Evolutionary conservation across 2,888 invertebrate genomes (phyloP), one percentile per base, ranked within the genome.

Genomic region (Pasiphila rectangulata): DNA sequence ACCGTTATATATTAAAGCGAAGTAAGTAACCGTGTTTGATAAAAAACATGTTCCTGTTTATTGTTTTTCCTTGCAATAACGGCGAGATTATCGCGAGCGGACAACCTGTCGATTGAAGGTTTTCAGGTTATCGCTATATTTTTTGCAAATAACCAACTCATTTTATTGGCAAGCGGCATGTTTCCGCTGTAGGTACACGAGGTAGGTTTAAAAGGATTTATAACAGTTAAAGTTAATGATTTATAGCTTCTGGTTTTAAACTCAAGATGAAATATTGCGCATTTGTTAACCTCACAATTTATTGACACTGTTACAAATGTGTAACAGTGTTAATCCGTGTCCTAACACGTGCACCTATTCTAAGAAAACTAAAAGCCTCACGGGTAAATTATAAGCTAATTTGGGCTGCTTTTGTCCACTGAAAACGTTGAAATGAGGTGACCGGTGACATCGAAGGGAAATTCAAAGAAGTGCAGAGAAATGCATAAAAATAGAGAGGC

Each of bases 31-130:
- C 46, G 57, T 51, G 54, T 48, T 47, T 49, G 47, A 46, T 41
- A 54, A 57, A n/a, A 57, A 57, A 53, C 59, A 27, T 54, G 57
- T 57, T 56, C 57, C 56, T 58, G 59, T 61, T 56, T 58, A 58
- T 58, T 59, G 57, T 61, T 59, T 58, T 57, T 61, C 47, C 50
- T 29, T 55, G 50, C 36, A 49, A 41, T 58, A 56, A 55, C 56
- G 53, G 48, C 37, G 21, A 46, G 45, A 56, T 54, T 53, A 53
- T 55, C 47, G 50, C 49, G 39, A 44, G 46, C 47, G 41, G 37
- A 25, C 56, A 44, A 38, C 46, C 37, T 48, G 47, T 41, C 48
- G 37, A 40, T 52, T 40, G 48, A 51, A 48, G 54, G 54, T 50
- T 56, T 54, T 38, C 49, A 39, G 46, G 45, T 47, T 49, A 47